Evolutionary conservation across 2,113 vertebrate genomes (phyloP).

Genomic region (Gadus chalcogrammus): DNA sequence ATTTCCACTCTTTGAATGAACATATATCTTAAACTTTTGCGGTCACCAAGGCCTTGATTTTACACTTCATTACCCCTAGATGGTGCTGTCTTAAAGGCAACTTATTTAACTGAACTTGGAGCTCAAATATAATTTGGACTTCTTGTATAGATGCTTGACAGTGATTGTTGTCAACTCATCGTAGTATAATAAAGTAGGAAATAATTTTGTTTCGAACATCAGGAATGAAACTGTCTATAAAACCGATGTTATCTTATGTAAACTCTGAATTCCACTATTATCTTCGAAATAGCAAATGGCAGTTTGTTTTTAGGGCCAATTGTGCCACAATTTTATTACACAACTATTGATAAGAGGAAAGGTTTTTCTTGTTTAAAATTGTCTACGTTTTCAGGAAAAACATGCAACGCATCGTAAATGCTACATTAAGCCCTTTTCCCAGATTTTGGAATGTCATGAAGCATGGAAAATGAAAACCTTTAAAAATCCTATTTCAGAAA

Average conservation of each 20-base stretch:
- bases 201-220: conserved; percentile 7
- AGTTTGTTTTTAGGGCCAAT: not conserved
- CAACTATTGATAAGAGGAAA: conserved; percentile 29
- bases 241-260: not conserved
- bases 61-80: no score
- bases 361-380: not conserved
- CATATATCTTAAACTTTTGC: no score
- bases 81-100: no score
- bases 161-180: no score
- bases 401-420: conserved; percentile 42
- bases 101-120: no score
- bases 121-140: no score
- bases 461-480: conserved; percentile 36
- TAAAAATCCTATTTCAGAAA: conserved; percentile 21
- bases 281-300: no score
- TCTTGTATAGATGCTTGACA: no score
- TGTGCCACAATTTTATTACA: conserved; percentile 7
- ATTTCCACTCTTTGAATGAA: not conserved
- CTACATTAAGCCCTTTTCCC: conserved; percentile 69
- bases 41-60: no score
- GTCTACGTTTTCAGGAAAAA: conserved; percentile 7
- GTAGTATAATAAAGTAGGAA: conserved; percentile 16
- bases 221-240: conserved; percentile 10
- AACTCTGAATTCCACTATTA: no score
- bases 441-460: conserved; percentile 69